Evolutionary conservation across 1,140 invertebrate species (phyloP).

Genomic region (Telenomus remus): DNA sequence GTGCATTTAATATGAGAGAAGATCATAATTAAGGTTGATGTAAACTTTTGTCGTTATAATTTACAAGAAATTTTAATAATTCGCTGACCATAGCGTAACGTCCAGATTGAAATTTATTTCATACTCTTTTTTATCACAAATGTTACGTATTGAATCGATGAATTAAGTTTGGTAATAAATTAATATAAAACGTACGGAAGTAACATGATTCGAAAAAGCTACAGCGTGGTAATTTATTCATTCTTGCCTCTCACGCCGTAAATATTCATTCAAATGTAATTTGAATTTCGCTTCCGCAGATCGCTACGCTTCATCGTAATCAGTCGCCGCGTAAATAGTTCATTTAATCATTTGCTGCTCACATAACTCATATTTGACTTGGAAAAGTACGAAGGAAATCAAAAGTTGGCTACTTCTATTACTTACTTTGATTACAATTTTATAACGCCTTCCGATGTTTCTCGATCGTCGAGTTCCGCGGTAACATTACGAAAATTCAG

Average conservation of each 20-base stretch:
- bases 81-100: background rate
- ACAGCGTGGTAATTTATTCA: constrained; percentile 24
- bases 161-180: background rate
- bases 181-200: constrained; percentile 1
- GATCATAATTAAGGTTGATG: constrained; percentile 43
- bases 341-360: constrained; percentile 29
- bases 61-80: constrained; percentile 34
- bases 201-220: constrained; percentile 6
- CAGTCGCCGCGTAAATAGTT: constrained; percentile 33
- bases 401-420: constrained; percentile 40
- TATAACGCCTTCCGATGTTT: constrained; percentile 26
- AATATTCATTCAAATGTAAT: constrained; percentile 42
- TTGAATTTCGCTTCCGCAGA: constrained; percentile 11
- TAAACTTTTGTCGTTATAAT: constrained; percentile 26
- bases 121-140: too few species aligned
- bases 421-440: constrained; percentile 52
- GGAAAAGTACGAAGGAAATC: constrained; percentile 23
- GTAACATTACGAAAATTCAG: constrained; percentile 35
- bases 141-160: constrained; percentile 8
- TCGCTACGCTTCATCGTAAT: constrained; percentile 32
- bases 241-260: constrained; percentile 1
- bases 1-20: constrained; percentile 22
- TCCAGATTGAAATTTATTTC: too few species aligned
- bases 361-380: constrained; percentile 21
- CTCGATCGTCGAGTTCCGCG: constrained; percentile 44